Evolutionary conservation across 2,888 invertebrate genomes (phyloP), one percentile per base, ranked within the genome.

Genomic region (Dolichomitus sp.): DNA sequence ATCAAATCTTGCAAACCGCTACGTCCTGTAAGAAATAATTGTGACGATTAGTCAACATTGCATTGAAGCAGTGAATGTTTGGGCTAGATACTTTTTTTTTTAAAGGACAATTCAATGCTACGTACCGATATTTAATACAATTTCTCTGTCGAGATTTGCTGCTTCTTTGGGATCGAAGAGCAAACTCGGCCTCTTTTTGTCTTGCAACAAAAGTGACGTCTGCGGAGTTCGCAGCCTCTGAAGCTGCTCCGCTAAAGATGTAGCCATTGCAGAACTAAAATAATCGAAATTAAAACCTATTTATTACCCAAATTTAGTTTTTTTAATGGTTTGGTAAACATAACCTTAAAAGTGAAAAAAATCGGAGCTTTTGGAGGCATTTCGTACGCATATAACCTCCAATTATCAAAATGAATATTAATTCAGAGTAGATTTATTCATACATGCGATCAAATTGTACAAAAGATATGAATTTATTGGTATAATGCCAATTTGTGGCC

Each of bases 161-260:
- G 99, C 99, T 93, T 99, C 98, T 91, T 97, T 97, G 0, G 97
- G 96, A 90, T 98, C 97, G 92, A 99, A 99, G 1, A 99, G 94
- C 86, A 99, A 95, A 0, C 99, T 99, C 12, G 97, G 95, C 63
- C 96, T 95, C 88, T 95, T 96, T 88, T 96, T 97, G 76, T 96
- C 95, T 89, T 96, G 96, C 69, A 95, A 94, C 42, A 97, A 94
- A 4, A 96, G 91, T 2, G 95, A 93, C 0, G 97, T 96, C 92
- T 98, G 97, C 0, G 98, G 98, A 2, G 96, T 95, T 54, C 96
- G 95, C 74, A 98, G 95, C 81, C 95, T 96, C 88, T 96, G 95
- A 45, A 98, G 94, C 94, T 98, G 98, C 87, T 97, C 96, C 65
- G 97, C 96, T 92, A 98, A 94, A 30, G 97, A 97, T 48, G 98